Evolutionary conservation across 2,113 vertebrate genomes (phyloP), one percentile per base, ranked within the genome.

Genomic region (Marcusenius ussheri): DNA sequence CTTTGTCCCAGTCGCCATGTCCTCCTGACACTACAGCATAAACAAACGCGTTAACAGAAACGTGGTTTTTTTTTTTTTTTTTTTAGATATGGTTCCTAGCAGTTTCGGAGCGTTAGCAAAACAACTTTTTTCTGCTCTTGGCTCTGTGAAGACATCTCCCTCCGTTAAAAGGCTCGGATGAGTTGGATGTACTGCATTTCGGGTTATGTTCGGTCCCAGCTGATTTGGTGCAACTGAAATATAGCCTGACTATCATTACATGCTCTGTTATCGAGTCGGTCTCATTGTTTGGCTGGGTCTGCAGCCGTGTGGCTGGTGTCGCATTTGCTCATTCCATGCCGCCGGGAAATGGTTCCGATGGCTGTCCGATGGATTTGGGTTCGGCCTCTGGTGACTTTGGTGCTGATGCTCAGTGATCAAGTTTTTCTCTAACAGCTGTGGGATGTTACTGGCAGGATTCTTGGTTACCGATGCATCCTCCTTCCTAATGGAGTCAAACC

Each of bases 401-500:
- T 49, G 47, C 83, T 24, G 17, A 49, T 46, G 45, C n/a, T 50
- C 45, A 21, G 24, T n/a, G 47, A 50, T 86, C 24, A 31, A 86
- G 83, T 27, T 9, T 24, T 15, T 49, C 15, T 86, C 45, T 50
- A 86, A 80, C n/a, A 49, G 50, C 21, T 42, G n/a, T 50, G 74
- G 74, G 74, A 80, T 80, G 15, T 7, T 42, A 39, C 10, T 19
- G 15, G 31, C 74, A 19, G 35, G 93, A 93, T 95, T 90, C 93
- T 70, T 91, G 90, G 93, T 93, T 91, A 10, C 50, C 10, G 47
- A 17, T 91, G 91, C 89, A 91, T 93, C 92, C 92, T 53, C 15
- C 94, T 93, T 90, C 91, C 83, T 42, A 80, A 80, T 80, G 74
- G 74, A 80, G 74, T 80, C 74, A 80, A 31, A 89, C 92, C 92